phyloP scores from a whole-genome alignment of 2,113 vertebrate species.

The Cyanoderma ruficeps region DNA sequence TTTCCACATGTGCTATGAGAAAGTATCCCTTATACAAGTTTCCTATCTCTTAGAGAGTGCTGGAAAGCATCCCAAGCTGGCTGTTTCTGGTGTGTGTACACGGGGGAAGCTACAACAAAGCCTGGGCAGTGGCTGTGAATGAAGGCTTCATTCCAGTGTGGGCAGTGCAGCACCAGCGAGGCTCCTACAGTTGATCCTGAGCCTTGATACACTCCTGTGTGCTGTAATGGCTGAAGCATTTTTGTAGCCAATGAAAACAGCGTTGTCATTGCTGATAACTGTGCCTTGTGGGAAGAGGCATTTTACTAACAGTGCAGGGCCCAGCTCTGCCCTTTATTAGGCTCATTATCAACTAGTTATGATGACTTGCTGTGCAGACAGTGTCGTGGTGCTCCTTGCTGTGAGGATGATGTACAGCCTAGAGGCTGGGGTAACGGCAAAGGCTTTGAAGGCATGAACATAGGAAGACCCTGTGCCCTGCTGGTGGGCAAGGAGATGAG shows the following conservation, averaged over 20 bases:
- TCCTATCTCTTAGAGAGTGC: neutral
- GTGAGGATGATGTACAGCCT: neutral
- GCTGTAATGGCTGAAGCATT: neutral
- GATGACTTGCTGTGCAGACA: neutral
- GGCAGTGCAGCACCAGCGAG: accelerated
- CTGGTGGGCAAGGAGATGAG: neutral
- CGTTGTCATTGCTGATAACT: neutral
- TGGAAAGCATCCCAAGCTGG: neutral
- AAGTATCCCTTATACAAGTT: neutral
- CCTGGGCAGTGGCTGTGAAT: accelerated
- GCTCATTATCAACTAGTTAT: neutral
- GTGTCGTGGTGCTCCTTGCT: accelerated
- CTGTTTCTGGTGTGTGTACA: neutral
- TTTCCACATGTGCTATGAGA: neutral
- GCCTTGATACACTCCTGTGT: accelerated
- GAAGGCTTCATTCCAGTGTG: accelerated
- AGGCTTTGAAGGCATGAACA: neutral
- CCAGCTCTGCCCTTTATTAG: neutral
- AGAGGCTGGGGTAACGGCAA: neutral
- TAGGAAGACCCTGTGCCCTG: neutral
- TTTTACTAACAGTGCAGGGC: neutral
- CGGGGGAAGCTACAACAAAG: accelerated
- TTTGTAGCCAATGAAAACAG: neutral
- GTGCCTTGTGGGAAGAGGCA: accelerated
- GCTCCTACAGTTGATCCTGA: accelerated